Percentiles rank a stretch among this genome's conserved stretches.
Conservation (phyloP, 2,113 vertebrate species). For the Argyrosomus japonicus region DNA sequence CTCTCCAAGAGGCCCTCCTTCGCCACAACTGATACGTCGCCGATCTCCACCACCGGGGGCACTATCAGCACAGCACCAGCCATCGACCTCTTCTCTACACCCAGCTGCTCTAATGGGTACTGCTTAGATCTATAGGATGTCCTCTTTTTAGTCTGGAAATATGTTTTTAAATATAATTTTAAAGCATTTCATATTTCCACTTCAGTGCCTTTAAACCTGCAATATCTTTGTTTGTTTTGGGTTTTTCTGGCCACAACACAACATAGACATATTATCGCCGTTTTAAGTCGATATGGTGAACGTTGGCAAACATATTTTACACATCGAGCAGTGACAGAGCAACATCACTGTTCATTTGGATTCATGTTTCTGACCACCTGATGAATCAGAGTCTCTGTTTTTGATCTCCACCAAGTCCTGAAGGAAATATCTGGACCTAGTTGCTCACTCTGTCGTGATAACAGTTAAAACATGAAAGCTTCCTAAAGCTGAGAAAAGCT, state of each 20-base stretch:
- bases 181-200: neutral
- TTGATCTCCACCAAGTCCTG: neutral
- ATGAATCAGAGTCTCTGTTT: neutral
- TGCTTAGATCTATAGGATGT: neutral
- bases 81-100: slow-evolving; percentile 97
- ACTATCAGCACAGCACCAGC: slow-evolving; percentile 93
- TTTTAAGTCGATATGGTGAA: no score
- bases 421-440: neutral
- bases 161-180: neutral
- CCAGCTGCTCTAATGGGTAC: slow-evolving; percentile 95
- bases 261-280: no score
- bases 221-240: neutral
- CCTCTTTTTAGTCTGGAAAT: neutral
- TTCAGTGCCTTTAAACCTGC: neutral
- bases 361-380: no score
- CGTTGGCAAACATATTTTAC: no score
- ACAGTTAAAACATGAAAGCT: no score
- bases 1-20: slow-evolving; percentile 96
- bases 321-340: no score
- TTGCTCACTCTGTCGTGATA: no score
- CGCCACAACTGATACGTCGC: slow-evolving; percentile 95
- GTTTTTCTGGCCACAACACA: no score
- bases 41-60: slow-evolving; percentile 92
- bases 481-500: no score
- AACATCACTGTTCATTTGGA: no score